Conservation (phyloP, 2,888 invertebrate species). For the Nomada goodeniana region DNA sequence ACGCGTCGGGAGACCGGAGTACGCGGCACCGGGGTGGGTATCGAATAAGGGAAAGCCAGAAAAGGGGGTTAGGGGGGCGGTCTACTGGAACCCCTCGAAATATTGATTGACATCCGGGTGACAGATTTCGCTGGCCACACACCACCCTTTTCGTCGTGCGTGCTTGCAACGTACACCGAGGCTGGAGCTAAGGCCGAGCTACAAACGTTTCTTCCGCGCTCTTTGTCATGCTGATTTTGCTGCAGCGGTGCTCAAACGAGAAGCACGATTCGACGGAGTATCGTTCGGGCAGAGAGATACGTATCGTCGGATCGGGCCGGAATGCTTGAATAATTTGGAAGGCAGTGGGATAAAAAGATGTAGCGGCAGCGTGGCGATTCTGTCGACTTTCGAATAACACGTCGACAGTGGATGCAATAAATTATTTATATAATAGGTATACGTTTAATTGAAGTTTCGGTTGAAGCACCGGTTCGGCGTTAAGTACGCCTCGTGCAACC, state of each 20-base stretch:
- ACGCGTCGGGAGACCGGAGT: constrained; percentile 15
- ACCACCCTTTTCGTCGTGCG: constrained; percentile 73
- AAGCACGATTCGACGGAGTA: not conserved
- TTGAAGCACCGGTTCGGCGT: too few relatives aligned
- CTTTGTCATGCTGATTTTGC: constrained; percentile 82
- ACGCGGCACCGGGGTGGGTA: constrained; percentile 38
- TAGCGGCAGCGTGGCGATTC: too few relatives aligned
- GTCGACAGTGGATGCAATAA: too few relatives aligned
- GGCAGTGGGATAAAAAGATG: too few relatives aligned
- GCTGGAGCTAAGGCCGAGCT: constrained; percentile 17
- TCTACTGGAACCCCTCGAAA: constrained; percentile 77
- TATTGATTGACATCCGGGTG: constrained; percentile 83
- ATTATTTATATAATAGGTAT: too few relatives aligned
- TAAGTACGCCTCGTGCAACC: too few relatives aligned
- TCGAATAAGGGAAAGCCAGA: constrained; percentile 64
- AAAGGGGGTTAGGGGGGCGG: constrained; percentile 65
- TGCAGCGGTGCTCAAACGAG: constrained; percentile 74
- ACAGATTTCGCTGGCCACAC: constrained; percentile 82
- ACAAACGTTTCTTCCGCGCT: constrained; percentile 57
- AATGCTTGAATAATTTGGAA: too few relatives aligned
- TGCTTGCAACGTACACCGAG: constrained; percentile 72
- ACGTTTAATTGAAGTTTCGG: too few relatives aligned
- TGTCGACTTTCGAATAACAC: too few relatives aligned
- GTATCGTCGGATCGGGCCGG: not conserved
- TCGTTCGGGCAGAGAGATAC: constrained; percentile 19